phyloP scores from a whole-genome alignment of 2,888 invertebrate species.

The Taphrorychus bicolor region DNA sequence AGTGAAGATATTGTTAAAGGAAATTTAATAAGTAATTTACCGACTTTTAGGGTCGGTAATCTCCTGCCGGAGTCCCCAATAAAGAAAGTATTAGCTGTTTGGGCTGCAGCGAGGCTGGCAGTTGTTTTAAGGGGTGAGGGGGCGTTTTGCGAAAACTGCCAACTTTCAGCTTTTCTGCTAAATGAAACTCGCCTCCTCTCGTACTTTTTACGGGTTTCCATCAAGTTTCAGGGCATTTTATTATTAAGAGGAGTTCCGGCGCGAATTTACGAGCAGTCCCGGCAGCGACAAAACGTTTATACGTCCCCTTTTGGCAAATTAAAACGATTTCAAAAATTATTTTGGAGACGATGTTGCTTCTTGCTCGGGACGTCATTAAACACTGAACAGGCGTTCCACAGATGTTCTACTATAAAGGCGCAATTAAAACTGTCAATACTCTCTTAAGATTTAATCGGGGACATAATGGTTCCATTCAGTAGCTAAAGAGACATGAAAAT shows the following conservation, averaged over 20 bases:
- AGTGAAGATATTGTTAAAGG: slow-evolving; percentile 15
- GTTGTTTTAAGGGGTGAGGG: neutral
- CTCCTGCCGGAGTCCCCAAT: slow-evolving; percentile 10
- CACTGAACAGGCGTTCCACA: too few species aligned
- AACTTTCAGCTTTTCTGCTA: slow-evolving; percentile 16
- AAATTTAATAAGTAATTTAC: slow-evolving; percentile 32
- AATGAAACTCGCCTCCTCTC: slow-evolving; percentile 21
- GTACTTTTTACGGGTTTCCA: slow-evolving; percentile 16
- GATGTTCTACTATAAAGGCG: too few species aligned
- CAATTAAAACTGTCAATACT: neutral
- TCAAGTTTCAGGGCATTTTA: slow-evolving; percentile 28
- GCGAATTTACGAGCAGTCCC: slow-evolving; percentile 15
- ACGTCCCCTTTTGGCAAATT: neutral
- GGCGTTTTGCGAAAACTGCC: neutral
- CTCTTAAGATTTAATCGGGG: too few species aligned
- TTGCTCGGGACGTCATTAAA: neutral
- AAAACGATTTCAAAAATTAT: neutral
- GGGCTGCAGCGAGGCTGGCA: neutral
- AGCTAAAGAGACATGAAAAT: too few species aligned
- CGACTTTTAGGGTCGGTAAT: slow-evolving; percentile 26
- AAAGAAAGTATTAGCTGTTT: slow-evolving; percentile 9
- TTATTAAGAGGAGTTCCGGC: slow-evolving; percentile 6
- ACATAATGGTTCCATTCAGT: too few species aligned
- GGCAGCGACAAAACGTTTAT: slow-evolving; percentile 11
- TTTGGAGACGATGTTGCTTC: neutral